These are phyloP conservation scores for Spodoptera exigua DNA, from an alignment of 2,888 invertebrate species.

Conservation along the genomic window DNA sequence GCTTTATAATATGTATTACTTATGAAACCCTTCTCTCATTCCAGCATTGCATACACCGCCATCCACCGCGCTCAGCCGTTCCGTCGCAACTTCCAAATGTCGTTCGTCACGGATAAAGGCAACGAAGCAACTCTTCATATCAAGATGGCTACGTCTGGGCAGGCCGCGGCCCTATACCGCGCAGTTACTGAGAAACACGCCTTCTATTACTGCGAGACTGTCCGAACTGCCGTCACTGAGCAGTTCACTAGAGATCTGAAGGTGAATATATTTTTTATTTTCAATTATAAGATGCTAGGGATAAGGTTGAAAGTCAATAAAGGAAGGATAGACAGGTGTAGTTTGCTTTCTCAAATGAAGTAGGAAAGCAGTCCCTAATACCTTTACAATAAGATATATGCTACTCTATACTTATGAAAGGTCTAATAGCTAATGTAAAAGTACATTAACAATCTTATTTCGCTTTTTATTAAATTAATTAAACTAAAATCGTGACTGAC, in stretches of 20 bases:
- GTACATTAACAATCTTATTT: too few species aligned
- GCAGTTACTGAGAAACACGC: slow-evolving; percentile 97
- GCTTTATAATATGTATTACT: too few species aligned
- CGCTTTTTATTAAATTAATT: too few species aligned
- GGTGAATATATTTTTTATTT: slow-evolving; percentile 69
- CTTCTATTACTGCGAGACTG: slow-evolving; percentile 97
- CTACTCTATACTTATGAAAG: too few species aligned
- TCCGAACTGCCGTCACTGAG: slow-evolving; percentile 95
- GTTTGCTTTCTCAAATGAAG: too few species aligned
- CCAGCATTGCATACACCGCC: slow-evolving; percentile 94
- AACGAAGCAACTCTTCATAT: slow-evolving; percentile 92
- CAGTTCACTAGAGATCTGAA: slow-evolving; percentile 97
- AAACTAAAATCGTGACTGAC: not conserved
- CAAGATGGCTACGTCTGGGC: slow-evolving; percentile 94
- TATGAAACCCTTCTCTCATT: slow-evolving; percentile 1
- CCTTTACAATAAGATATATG: too few species aligned
- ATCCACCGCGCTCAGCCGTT: slow-evolving; percentile 94
- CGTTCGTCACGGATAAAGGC: slow-evolving; percentile 92
- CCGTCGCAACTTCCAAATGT: slow-evolving; percentile 92
- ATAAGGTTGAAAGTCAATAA: too few species aligned
- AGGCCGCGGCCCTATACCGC: slow-evolving; percentile 94
- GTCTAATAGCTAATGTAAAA: slow-evolving; percentile 4
- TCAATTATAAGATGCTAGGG: too few species aligned
- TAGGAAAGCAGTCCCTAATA: too few species aligned
- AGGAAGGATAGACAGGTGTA: too few species aligned